phyloP scores from a whole-genome alignment of 2,797 vertebrate species.

The Anableps anableps region DNA sequence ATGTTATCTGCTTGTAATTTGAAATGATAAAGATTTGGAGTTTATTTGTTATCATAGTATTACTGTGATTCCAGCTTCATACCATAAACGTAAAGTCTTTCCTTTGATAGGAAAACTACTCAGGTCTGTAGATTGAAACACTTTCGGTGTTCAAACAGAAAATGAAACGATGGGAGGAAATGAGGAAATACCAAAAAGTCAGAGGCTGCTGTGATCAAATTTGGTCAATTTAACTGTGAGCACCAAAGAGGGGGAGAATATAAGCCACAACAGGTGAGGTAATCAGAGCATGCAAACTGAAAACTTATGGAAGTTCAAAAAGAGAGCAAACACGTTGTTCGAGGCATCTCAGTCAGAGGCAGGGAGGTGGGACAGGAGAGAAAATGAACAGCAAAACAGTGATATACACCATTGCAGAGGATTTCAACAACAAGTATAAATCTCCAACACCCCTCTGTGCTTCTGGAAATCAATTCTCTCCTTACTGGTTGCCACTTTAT shows the following conservation, averaged over 20 bases:
- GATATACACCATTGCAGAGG: conserved; percentile 61
- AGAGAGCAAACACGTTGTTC: conserved; percentile 36
- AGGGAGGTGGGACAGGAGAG: conserved; percentile 35
- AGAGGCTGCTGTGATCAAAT: conserved; percentile 22
- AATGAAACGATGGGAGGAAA: conserved; percentile 39
- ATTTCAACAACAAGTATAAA: conserved; percentile 66
- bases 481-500: conserved; percentile 68
- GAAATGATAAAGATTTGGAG: not conserved
- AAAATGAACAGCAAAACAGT: conserved; percentile 60
- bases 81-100: not conserved
- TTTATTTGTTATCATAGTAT: not conserved
- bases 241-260: conserved; percentile 17
- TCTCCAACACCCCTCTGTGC: conserved; percentile 62
- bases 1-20: not conserved
- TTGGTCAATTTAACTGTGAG: conserved; percentile 30
- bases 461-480: conserved; percentile 77
- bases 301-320: conserved; percentile 50
- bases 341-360: conserved; percentile 17
- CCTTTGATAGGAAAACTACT: conserved; percentile 5
- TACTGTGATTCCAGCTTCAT: not conserved
- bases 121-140: conserved; percentile 24
- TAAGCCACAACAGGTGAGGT: conserved; percentile 41
- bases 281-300: conserved; percentile 38
- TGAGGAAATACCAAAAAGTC: conserved; percentile 54
- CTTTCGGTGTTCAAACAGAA: conserved; percentile 39